phyloP scores from a whole-genome alignment of 92 coral and sea anemone species.

The Parazoanthus darwini region DNA sequence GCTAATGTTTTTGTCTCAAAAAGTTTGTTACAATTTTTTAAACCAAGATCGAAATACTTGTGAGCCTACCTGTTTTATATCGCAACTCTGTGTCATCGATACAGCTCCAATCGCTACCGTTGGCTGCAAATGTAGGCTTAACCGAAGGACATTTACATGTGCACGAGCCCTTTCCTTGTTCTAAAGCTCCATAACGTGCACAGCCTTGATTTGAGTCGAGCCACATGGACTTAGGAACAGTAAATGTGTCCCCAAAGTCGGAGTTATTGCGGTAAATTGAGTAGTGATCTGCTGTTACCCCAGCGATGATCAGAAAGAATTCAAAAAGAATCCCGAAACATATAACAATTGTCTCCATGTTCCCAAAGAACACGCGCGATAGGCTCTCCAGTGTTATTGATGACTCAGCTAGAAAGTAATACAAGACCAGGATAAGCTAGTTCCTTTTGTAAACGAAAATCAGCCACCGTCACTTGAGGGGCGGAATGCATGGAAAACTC shows the following conservation, averaged over 20 bases:
- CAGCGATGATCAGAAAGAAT: not conserved
- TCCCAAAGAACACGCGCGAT: not conserved
- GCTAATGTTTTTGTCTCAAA: no score
- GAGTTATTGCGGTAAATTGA: slow-evolving; percentile 31
- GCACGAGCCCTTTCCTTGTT: not conserved
- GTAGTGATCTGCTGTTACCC: not conserved
- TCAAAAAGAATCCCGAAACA: not conserved
- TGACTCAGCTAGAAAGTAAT: no score
- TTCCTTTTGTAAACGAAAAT: not conserved
- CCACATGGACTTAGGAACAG: slow-evolving; percentile 7
- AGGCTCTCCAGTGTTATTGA: not conserved
- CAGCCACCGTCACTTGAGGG: not conserved
- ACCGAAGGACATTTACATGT: slow-evolving; percentile 17
- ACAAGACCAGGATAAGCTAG: not conserved
- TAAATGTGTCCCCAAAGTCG: slow-evolving; percentile 19
- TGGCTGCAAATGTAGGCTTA: slow-evolving; percentile 6
- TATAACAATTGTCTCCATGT: not conserved
- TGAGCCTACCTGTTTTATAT: not conserved
- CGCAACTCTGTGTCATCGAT: slow-evolving; percentile 37
- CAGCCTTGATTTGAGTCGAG: not conserved
- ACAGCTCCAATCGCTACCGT: slow-evolving; percentile 21
- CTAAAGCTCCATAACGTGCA: slow-evolving; percentile 5
- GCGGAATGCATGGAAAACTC: no score
- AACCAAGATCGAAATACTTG: not conserved
- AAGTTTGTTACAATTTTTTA: not conserved